Base-by-base conservation (phyloP, 2,113 vertebrate species). In the Brachyhypopomus occidentalis region DNA sequence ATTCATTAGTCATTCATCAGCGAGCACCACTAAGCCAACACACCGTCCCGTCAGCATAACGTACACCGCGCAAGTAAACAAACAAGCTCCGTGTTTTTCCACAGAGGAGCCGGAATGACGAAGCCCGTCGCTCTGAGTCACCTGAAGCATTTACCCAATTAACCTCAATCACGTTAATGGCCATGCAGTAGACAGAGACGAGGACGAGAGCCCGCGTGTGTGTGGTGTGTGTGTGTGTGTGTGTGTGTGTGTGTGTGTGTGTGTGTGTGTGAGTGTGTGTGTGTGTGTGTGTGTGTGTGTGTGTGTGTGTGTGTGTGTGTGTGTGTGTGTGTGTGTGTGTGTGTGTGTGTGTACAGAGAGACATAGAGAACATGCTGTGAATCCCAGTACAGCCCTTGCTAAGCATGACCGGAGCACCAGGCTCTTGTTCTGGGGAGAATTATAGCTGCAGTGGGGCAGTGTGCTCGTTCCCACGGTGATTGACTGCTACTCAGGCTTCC, bases 101-200 rank as follows among this genome's bases (percentile, higher is more conserved):
- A 5, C 30, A 1, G 34, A 77, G 25, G 11, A 25, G 75, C 58
- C 4, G 45, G 14, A 75, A 75, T 78, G 59, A 78, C 75, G 78
- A 77, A 72, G 52, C 23, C 12, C 27, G 1, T 41, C 72, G 25
- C 52, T 27, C 20, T 0, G 45, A 56, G 34, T 64, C 78, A 77
- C 59, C 78, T 73, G 74, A 77, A 84, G 80, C 71, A 52, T 84
- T 73, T 77, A 58, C 69, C 11, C 74, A 84, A 81, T 84, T 81
- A 84, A 84, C 78, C 67, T 84, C 79, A 84, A 80, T 84, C 83
- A 77, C 56, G 1, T 36, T 84, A 84, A 84, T 84, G 83, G 83
- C 67, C 72, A 17, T 58, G 60, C 59, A 17, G 74, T 23, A 6
- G 78, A 84, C 78, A 81, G 69, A 74, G 60, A 77, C 52, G 74